Conservation (phyloP, 2,888 invertebrate species). For the Uropetala carovei region DNA sequence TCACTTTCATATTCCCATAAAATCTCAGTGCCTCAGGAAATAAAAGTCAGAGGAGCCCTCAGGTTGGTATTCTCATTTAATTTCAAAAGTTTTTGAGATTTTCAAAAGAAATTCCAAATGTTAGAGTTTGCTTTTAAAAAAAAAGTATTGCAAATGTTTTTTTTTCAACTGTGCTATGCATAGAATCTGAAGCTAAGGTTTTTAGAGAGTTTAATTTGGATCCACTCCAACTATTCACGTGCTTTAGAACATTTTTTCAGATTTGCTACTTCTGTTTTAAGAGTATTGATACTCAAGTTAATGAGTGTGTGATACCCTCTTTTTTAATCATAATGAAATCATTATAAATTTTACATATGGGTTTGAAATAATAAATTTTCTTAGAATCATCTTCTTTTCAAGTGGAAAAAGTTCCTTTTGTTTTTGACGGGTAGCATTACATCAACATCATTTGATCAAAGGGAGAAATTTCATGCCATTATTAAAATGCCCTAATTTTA, state of each 20-base stretch:
- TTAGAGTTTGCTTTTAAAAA: neutral
- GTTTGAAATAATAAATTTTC: neutral
- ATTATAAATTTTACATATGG: neutral
- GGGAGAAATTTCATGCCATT: slow-evolving; percentile 11
- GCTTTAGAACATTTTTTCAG: neutral
- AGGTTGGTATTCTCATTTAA: slow-evolving; percentile 81
- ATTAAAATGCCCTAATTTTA: slow-evolving; percentile 31
- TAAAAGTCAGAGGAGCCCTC: slow-evolving; percentile 85
- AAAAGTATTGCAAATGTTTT: neutral
- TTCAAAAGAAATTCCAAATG: neutral
- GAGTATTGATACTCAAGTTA: neutral
- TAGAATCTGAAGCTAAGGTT: neutral
- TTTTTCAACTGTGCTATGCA: neutral
- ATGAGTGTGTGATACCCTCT: too few relatives aligned
- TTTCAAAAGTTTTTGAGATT: neutral
- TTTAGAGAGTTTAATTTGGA: too few relatives aligned
- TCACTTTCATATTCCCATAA: slow-evolving; percentile 87
- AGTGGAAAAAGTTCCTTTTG: neutral
- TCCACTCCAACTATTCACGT: neutral
- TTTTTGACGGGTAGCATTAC: neutral
- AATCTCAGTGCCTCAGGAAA: slow-evolving; percentile 83
- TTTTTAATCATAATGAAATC: neutral
- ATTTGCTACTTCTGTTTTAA: too few relatives aligned
- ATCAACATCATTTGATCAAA: neutral
- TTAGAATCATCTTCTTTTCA: neutral